Evolutionary conservation across 2,888 invertebrate species (phyloP), one percentile per base, ranked within the genome.

Genomic region (Sminthurinus aureus): DNA sequence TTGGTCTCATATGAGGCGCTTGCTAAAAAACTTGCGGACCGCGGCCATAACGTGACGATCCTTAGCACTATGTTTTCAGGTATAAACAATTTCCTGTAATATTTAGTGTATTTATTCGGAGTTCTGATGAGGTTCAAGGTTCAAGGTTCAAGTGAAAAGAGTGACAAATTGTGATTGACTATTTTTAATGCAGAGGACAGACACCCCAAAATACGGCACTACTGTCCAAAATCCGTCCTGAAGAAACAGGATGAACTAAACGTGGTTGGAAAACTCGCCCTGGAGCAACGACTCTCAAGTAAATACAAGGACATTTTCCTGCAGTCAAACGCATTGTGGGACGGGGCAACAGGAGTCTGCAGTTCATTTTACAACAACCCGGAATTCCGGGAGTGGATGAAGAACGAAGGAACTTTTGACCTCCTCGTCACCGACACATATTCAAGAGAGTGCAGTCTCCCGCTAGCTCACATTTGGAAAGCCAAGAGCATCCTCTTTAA

Each of bases 11-110:
- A 58, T 12, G 77, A 52, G 22, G 58, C 77, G 22, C 58, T 77
- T n/a, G 77, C 77, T 9, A 52, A 77, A 24, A 24, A 6, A 2
- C 52, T 77, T 4, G 52, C 77, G 9, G 58, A 9, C 15, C 13
- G 22, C 8, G 77, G 77, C 13, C 77, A 77, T 58, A 20, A 52
- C 11, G 58, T 77, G 58, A 77, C 77, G 12, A 58, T 58, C 12
- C 12, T 77, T 6, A 20, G 58, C 6, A n/a, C 77, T 8, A 12
- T 58, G 77, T 3, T 13, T 0, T 4, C 58, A n/a, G n/a, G n/a
- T n/a, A n/a, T n/a, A n/a, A n/a, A n/a, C n/a, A n/a, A n/a, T n/a
- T n/a, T n/a, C n/a, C n/a, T n/a, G n/a, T n/a, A n/a, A n/a, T n/a
- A n/a, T n/a, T n/a, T n/a, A n/a, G n/a, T n/a, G n/a, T n/a, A n/a